phyloP scores from a whole-genome alignment of 2,888 invertebrate species.

The Epicampocera succincta region DNA sequence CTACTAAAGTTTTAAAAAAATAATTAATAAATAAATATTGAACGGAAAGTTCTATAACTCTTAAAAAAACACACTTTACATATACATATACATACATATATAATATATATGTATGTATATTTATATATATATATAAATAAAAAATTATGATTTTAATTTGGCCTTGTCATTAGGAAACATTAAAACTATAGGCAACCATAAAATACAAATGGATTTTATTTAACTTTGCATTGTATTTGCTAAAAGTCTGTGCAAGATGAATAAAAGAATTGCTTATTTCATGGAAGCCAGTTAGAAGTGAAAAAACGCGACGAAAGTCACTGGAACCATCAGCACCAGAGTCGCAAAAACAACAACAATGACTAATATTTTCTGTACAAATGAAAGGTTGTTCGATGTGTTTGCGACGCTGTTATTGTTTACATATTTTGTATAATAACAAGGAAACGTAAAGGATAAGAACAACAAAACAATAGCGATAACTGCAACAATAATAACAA shows the following conservation, averaged over 20 bases:
- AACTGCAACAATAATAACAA: slow-evolving; percentile 34
- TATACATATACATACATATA: no score
- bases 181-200: no score
- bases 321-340: slow-evolving; percentile 32
- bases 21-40: no score
- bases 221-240: slow-evolving; percentile 29
- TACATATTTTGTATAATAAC: slow-evolving; percentile 35
- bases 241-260: slow-evolving; percentile 5
- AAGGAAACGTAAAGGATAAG: slow-evolving; percentile 36
- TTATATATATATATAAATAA: no score
- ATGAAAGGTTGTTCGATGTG: slow-evolving; percentile 60
- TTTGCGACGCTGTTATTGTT: slow-evolving; percentile 61
- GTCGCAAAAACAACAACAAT: slow-evolving; percentile 24
- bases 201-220: slow-evolving; percentile 46
- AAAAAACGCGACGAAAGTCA: slow-evolving; percentile 12
- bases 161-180: no score
- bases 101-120: no score
- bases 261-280: slow-evolving; percentile 17
- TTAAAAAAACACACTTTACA: no score
- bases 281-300: slow-evolving; percentile 22
- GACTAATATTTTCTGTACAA: slow-evolving; percentile 55
- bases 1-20: no score
- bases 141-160: no score
- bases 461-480: slow-evolving; percentile 40
- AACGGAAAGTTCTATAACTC: no score